Conservation (phyloP, 1,140 invertebrate species). For the Sinella curviseta region DNA sequence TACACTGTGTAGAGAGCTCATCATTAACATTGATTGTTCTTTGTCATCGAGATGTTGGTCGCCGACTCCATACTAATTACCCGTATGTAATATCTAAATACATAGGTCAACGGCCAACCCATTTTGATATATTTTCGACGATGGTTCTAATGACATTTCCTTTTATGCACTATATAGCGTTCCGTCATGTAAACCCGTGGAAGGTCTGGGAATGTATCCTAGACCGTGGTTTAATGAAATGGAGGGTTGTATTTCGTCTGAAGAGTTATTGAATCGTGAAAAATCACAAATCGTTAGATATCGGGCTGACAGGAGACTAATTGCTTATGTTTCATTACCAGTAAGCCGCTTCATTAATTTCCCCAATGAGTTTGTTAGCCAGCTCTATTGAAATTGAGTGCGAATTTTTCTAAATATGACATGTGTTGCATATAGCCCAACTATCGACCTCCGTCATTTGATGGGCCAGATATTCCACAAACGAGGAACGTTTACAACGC, state of each 20-base stretch:
- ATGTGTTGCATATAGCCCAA: too few species aligned
- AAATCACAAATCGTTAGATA: background rate
- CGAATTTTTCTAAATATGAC: too few species aligned
- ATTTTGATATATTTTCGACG: background rate
- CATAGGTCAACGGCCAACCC: too few species aligned
- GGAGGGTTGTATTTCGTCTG: background rate
- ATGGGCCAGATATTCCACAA: slow-evolving; percentile 18
- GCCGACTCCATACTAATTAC: background rate
- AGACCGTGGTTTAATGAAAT: background rate
- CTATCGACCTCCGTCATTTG: slow-evolving; percentile 32
- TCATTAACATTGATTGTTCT: background rate
- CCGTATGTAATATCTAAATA: slow-evolving; percentile 22
- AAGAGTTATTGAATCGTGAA: background rate
- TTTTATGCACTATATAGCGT: background rate
- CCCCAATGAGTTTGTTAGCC: too few species aligned
- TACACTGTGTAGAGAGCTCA: background rate
- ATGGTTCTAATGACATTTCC: background rate
- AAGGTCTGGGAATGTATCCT: background rate
- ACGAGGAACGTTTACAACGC: slow-evolving; percentile 33
- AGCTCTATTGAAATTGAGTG: too few species aligned
- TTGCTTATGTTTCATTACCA: background rate
- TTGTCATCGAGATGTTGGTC: background rate
- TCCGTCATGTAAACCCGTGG: background rate
- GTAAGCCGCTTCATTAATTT: too few species aligned
- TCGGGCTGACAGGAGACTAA: background rate